These are phyloP conservation scores for Aspidoscelis tigris DNA, from an alignment of 2,113 vertebrate genomes.

Conservation along the genomic window DNA sequence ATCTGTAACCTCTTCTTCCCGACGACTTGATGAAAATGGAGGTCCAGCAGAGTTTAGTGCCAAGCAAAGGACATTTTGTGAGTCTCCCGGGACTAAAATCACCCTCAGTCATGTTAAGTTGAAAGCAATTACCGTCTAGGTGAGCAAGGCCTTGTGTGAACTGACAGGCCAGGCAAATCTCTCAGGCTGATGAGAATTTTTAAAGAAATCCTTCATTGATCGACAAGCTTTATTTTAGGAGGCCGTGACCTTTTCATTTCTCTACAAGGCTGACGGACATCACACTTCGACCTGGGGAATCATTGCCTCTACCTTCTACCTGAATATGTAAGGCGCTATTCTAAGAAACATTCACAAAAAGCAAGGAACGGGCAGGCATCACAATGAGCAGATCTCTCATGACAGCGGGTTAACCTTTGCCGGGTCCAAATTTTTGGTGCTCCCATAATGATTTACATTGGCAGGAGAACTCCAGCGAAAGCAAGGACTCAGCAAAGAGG, in stretches of 20 bases:
- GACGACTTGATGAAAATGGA: conserved; percentile 47
- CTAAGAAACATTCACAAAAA: neutral
- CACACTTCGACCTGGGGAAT: neutral
- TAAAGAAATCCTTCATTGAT: neutral
- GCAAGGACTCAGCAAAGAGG: neutral
- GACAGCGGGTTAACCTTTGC: neutral
- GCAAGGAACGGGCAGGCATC: neutral
- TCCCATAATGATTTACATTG: neutral
- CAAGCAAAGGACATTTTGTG: conserved; percentile 38
- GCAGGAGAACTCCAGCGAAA: neutral
- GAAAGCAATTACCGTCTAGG: neutral
- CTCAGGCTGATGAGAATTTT: neutral
- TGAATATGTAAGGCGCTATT: conserved; percentile 15
- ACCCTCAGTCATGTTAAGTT: conserved; percentile 41
- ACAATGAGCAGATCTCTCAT: neutral
- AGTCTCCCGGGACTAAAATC: conserved; percentile 48
- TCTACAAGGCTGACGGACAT: conserved; percentile 16
- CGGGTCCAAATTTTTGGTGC: neutral
- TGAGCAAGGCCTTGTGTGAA: conserved; percentile 46
- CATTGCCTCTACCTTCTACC: accelerated
- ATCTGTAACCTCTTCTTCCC: conserved; percentile 34
- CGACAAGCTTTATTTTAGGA: conserved; percentile 23
- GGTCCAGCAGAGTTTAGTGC: conserved; percentile 39
- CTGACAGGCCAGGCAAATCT: conserved; percentile 3
- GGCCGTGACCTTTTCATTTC: conserved; percentile 6